Evolutionary conservation across 2,797 vertebrate species (phyloP).

Genomic region (Rachycentron canadum): DNA sequence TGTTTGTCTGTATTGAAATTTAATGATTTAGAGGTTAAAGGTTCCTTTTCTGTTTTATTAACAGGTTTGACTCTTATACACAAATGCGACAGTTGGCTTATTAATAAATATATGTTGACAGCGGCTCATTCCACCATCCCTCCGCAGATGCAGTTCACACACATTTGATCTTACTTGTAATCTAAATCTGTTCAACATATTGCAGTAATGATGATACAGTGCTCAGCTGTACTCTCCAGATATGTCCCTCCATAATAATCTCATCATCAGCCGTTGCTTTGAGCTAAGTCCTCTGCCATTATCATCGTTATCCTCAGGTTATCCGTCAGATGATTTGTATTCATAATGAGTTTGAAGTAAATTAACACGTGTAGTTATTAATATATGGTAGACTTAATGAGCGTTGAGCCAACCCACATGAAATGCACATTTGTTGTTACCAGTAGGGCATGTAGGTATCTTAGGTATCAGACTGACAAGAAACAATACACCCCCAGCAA

Average conservation of each 20-base stretch:
- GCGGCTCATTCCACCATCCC: constrained; percentile 1
- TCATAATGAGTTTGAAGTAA: constrained; percentile 38
- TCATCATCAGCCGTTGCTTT: constrained; percentile 28
- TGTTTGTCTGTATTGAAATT: constrained; percentile 18
- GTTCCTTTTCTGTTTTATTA: not conserved
- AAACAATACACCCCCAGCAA: too few relatives aligned
- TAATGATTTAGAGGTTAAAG: constrained; percentile 1
- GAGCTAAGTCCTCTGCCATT: constrained; percentile 40
- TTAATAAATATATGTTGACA: constrained; percentile 43
- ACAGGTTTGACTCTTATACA: constrained; percentile 3
- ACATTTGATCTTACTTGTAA: constrained; percentile 39
- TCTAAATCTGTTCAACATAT: constrained; percentile 27
- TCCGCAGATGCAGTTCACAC: not conserved
- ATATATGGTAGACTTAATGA: constrained; percentile 23
- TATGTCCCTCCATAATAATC: constrained; percentile 30
- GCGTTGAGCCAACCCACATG: not conserved
- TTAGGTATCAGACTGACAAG: not conserved
- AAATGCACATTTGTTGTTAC: constrained; percentile 11
- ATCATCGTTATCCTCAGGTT: constrained; percentile 48
- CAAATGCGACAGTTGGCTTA: constrained; percentile 46
- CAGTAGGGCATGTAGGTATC: not conserved
- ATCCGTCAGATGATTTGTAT: constrained; percentile 54
- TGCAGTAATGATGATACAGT: constrained; percentile 43
- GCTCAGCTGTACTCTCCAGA: not conserved
- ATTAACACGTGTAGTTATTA: constrained; percentile 56